phyloP scores from a whole-genome alignment of 2,113 vertebrate species.

The Anas platyrhynchos region DNA sequence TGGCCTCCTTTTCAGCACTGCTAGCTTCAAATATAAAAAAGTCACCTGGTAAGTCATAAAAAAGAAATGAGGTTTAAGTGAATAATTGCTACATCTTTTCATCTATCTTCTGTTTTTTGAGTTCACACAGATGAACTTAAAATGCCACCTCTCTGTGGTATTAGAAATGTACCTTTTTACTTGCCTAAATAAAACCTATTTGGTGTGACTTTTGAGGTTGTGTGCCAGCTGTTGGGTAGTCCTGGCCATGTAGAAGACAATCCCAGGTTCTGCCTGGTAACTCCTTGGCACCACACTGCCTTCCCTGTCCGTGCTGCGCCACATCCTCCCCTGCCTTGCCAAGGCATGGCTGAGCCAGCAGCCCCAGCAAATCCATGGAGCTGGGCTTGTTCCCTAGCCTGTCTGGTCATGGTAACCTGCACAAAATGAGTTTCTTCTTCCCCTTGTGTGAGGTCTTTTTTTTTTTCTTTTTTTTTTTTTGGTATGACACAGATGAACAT shows the following conservation, averaged over 20 bases:
- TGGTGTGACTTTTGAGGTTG: not conserved
- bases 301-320: no score
- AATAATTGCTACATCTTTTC: not conserved
- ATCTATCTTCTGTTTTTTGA: not conserved
- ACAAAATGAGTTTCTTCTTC: not conserved
- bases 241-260: not conserved
- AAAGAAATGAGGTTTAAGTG: not conserved
- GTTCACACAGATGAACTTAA: not conserved
- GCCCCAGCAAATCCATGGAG: accelerated
- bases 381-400: not conserved
- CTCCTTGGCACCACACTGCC: accelerated
- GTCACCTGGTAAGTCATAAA: not conserved
- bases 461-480: not conserved
- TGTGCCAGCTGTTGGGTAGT: accelerated
- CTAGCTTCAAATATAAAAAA: no score
- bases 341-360: not conserved
- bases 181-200: not conserved
- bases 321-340: not conserved
- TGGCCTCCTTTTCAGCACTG: not conserved
- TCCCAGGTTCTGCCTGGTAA: not conserved
- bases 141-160: not conserved
- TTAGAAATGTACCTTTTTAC: not conserved
- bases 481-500: not conserved
- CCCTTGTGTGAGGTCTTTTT: not conserved
- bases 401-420: not conserved